Evolutionary conservation across 2,113 vertebrate species (phyloP).

Genomic region (Grus americana): DNA sequence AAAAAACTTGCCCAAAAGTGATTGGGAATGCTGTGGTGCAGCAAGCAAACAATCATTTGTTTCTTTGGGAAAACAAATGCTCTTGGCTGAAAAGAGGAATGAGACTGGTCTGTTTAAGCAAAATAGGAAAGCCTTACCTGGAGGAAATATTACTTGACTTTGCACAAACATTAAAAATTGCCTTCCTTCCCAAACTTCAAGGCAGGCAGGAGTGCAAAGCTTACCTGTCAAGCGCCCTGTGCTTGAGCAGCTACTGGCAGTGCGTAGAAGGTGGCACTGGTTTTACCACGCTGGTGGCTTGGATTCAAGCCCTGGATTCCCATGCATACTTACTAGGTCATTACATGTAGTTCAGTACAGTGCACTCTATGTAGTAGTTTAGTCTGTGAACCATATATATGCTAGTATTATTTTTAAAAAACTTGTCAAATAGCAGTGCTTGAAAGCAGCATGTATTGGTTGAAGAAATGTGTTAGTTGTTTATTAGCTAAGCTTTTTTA

Average conservation of each 20-base stretch:
- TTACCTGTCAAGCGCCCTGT: neutral
- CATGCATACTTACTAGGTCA: rapidly evolving
- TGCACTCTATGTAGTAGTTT: neutral
- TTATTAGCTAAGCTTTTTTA: neutral
- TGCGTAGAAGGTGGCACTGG: neutral
- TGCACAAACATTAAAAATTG: neutral
- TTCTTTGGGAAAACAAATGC: neutral
- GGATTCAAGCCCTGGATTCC: neutral
- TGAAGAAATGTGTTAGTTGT: neutral
- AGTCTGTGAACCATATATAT: neutral
- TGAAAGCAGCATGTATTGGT: neutral
- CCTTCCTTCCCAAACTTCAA: neutral
- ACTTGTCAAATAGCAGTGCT: neutral
- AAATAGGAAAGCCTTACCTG: neutral
- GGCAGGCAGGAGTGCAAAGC: neutral
- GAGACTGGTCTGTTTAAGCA: neutral
- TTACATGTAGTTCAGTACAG: neutral
- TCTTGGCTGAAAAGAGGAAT: neutral
- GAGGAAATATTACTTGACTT: neutral
- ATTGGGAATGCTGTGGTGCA: neutral
- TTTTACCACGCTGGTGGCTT: neutral
- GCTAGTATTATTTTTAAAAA: neutral
- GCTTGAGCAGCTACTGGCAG: neutral
- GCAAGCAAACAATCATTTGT: neutral
- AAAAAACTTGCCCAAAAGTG: neutral